Evolutionary conservation across 1,140 invertebrate species (phyloP), one percentile per base, ranked within the genome.

Genomic region (Drosophila mayri): DNA sequence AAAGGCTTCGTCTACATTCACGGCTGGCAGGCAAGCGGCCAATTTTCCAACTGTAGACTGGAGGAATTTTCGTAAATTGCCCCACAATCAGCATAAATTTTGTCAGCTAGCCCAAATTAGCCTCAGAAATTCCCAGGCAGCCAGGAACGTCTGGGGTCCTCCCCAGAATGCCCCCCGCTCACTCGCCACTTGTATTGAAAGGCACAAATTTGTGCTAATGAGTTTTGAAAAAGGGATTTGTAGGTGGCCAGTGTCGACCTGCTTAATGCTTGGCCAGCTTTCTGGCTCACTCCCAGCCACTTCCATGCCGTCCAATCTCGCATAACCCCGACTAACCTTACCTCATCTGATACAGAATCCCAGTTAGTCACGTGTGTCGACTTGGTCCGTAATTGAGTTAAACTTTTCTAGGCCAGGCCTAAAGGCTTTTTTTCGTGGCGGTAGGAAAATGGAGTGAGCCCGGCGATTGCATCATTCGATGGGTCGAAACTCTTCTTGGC

Each of bases 1-100:
- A 58, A 52, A 52, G 65, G 49, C 49, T 50, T 50, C 46, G 47
- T 68, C 43, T 38, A 10, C 41, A 65, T 72, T 61, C 64, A 62
- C 46, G 52, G 46, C 65, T 72, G 32, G 43, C 49, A 68, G 64
- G 50, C 67, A 66, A 50, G 41, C 46, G 32, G 62, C 61, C 80
- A 87, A 87, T 84, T 88, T 87, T 71, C 80, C 63, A 71, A 78
- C 65, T 55, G 73, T 77, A 62, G 72, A 71, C 71, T 70, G 40
- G 16, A 66, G 58, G 72, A 87, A 71, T 78, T 88, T 85, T 78
- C 80, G 59, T 81, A 88, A 88, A 88, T 88, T 88, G 85, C 85
- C 80, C 73, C 85, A 90, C 85, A 88, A 88, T 88, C 85, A 88
- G 85, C 85, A 88, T 88, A 88, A 88, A 88, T 88, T 88, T 85